These are phyloP conservation scores for Drosophila picticornis DNA, from an alignment of 2,888 invertebrate genomes.

Conservation along the genomic window DNA sequence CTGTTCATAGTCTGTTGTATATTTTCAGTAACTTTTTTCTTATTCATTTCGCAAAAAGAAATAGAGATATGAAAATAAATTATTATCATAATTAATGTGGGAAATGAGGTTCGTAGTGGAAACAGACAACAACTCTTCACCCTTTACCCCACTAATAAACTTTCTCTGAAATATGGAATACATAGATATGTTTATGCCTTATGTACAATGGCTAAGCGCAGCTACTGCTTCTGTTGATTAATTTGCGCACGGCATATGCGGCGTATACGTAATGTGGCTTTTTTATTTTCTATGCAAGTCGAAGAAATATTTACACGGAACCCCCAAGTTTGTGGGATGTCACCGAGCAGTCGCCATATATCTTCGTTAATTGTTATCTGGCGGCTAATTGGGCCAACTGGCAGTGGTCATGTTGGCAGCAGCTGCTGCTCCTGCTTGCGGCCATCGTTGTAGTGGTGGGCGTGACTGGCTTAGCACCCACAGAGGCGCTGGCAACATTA, in stretches of 20 bases:
- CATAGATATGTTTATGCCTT: neutral
- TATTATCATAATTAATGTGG: neutral
- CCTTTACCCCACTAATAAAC: neutral
- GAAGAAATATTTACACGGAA: conserved; percentile 70
- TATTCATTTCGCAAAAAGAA: neutral
- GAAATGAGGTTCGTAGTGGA: neutral
- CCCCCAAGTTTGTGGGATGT: conserved; percentile 35
- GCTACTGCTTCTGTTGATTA: conserved; percentile 42
- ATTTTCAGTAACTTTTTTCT: neutral
- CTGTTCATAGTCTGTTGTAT: neutral
- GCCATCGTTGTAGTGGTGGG: conserved; percentile 12
- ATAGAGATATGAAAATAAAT: neutral
- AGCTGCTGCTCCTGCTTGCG: conserved; percentile 15
- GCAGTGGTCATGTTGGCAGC: conserved; percentile 54
- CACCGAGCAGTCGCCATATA: conserved; percentile 45
- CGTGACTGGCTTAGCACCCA: conserved; percentile 26
- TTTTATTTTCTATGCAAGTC: conserved; percentile 18
- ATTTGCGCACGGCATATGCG: conserved; percentile 39
- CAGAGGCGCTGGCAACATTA: conserved; percentile 41
- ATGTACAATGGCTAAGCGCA: conserved; percentile 45
- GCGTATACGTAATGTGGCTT: conserved; percentile 72
- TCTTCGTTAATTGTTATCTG: conserved; percentile 82
- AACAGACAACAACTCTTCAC: neutral
- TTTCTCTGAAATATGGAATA: neutral
- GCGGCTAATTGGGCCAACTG: conserved; percentile 71